Conservation (phyloP, 2,888 invertebrate species). For the Ornithoptera alexandrae region DNA sequence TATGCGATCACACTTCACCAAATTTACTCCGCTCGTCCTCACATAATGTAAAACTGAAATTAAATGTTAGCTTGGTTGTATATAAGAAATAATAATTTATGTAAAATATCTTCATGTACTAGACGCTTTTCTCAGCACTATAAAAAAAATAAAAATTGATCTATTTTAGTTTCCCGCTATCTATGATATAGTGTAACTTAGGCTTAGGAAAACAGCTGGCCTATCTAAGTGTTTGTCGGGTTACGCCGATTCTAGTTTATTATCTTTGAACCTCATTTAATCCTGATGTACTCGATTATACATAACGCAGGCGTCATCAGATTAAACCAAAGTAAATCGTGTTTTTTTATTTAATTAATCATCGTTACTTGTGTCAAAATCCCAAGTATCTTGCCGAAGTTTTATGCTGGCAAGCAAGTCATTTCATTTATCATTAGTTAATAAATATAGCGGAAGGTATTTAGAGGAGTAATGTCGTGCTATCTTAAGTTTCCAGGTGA, state of each 20-base stretch:
- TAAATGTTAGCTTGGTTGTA: too few relatives aligned
- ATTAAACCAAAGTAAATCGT: background rate
- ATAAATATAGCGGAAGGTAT: background rate
- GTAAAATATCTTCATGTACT: too few relatives aligned
- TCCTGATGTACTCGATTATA: constrained; percentile 16
- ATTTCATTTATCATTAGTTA: background rate
- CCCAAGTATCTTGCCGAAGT: too few relatives aligned
- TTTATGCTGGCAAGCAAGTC: background rate
- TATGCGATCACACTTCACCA: too few relatives aligned
- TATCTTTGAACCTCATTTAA: constrained; percentile 29
- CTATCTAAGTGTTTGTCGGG: constrained; percentile 18
- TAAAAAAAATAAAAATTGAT: background rate
- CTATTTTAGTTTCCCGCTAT: background rate
- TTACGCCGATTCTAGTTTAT: constrained; percentile 17
- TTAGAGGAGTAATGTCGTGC: background rate
- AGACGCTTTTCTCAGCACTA: too few relatives aligned
- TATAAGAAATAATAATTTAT: too few relatives aligned
- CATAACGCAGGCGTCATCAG: constrained; percentile 2
- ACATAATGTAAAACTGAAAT: too few relatives aligned
- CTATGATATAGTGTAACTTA: constrained; percentile 2
- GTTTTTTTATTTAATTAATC: background rate
- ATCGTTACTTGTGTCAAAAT: too few relatives aligned
- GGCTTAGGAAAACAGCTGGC: constrained; percentile 12
- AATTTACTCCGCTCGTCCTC: too few relatives aligned
- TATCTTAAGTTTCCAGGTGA: background rate